Conservation (phyloP, 2,113 vertebrate species). For the Lepisosteus osseus region DNA sequence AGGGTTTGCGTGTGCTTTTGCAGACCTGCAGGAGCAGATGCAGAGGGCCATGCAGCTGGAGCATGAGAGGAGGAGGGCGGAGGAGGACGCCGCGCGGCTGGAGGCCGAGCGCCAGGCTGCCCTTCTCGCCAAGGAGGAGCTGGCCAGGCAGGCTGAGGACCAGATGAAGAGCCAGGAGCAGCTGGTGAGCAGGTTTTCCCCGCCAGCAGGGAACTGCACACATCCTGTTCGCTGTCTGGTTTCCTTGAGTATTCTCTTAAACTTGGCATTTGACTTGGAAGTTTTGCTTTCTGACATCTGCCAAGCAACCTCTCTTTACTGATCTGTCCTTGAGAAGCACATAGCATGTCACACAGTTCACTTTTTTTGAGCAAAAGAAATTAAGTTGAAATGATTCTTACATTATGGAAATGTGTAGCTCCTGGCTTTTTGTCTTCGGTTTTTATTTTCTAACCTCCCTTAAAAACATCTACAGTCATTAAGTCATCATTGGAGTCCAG, state of each 20-base stretch:
- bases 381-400: too few species aligned
- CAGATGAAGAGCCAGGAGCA: conserved; percentile 94
- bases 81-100: conserved; percentile 84
- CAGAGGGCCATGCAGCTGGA: conserved; percentile 81
- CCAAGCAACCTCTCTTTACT: neutral
- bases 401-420: too few species aligned
- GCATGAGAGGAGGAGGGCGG: conserved; percentile 81
- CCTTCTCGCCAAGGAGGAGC: conserved; percentile 90
- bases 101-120: conserved; percentile 87
- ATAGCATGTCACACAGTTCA: too few species aligned
- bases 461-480: too few species aligned
- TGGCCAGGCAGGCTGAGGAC: conserved; percentile 82
- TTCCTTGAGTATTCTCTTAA: neutral
- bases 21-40: conserved; percentile 91
- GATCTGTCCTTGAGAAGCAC: too few species aligned
- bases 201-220: conserved; percentile 4
- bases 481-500: too few species aligned
- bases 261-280: neutral
- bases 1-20: neutral
- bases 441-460: too few species aligned
- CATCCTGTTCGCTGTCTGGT: neutral
- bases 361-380: too few species aligned
- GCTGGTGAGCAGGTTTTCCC: conserved; percentile 75
- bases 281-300: neutral
- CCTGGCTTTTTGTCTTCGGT: too few species aligned